phyloP scores from a whole-genome alignment of 2,888 invertebrate genomes.

The Agriopis marginaria region DNA sequence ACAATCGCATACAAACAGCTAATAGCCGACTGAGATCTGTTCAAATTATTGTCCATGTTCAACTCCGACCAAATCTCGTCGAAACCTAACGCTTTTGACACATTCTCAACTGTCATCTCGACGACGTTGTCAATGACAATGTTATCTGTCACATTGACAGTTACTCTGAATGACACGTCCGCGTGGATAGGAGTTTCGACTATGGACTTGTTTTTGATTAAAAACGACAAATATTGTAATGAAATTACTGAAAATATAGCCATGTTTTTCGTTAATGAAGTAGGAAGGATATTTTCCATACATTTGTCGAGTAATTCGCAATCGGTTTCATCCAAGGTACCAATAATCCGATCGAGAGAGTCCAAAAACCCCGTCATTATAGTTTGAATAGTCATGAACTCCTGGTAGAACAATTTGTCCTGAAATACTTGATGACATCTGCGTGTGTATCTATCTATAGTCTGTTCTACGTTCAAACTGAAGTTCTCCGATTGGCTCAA shows the following conservation, averaged over 20 bases:
- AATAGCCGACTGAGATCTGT: constrained; percentile 79
- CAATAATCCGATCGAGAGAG: constrained; percentile 63
- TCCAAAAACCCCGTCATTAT: constrained; percentile 70
- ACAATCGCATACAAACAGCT: constrained; percentile 80
- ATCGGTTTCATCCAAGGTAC: constrained; percentile 70
- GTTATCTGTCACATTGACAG: constrained; percentile 64
- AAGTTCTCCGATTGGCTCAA: constrained; percentile 82
- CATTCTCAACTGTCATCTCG: constrained; percentile 69
- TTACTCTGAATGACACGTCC: constrained; percentile 75
- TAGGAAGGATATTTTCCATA: constrained; percentile 71
- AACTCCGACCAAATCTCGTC: constrained; percentile 77
- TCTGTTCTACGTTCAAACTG: constrained; percentile 73
- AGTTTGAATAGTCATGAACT: constrained; percentile 74
- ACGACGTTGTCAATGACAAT: constrained; percentile 76
- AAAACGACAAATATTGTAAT: constrained; percentile 79
- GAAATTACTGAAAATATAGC: constrained; percentile 78
- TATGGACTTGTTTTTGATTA: constrained; percentile 81
- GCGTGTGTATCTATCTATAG: constrained; percentile 79
- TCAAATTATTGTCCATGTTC: constrained; percentile 74
- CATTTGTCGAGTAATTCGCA: constrained; percentile 79
- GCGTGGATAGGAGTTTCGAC: constrained; percentile 77
- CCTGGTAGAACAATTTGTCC: constrained; percentile 81
- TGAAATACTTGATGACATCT: constrained; percentile 82
- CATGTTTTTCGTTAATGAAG: constrained; percentile 68
- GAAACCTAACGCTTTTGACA: constrained; percentile 71